Conservation (phyloP, 2,113 vertebrate species). For the Nothocercus nigrocapillus region DNA sequence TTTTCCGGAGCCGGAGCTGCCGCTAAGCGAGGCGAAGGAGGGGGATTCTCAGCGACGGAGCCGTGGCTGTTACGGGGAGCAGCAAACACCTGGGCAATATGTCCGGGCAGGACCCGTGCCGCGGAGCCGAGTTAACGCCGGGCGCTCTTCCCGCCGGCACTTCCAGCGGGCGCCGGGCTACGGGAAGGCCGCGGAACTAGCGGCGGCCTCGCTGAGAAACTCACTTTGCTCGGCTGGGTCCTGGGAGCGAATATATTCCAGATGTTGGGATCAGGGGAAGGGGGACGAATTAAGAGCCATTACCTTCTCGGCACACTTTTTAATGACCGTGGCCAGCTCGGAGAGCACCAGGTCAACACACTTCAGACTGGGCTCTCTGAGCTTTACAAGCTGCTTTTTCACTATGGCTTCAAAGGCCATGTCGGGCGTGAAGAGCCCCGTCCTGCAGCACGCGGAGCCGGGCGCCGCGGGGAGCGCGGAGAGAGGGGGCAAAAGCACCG, state of each 20-base stretch:
- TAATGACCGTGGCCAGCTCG: conserved; percentile 79
- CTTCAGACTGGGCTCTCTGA: conserved; percentile 80
- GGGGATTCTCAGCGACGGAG: background rate
- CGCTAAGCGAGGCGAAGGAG: background rate
- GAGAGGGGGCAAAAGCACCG: background rate
- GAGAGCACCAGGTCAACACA: conserved; percentile 80
- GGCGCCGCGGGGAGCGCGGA: conserved; percentile 37
- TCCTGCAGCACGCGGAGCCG: conserved; percentile 67
- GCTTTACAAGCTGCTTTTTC: conserved; percentile 80
- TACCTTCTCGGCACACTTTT: conserved; percentile 80
- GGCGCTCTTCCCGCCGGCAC: no score
- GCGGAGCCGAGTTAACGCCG: background rate
- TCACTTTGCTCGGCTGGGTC: background rate
- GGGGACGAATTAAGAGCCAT: conserved; percentile 23
- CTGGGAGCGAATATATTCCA: conserved; percentile 24
- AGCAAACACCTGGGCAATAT: background rate
- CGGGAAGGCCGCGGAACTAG: fast-evolving
- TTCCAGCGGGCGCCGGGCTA: background rate
- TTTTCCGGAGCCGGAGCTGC: background rate
- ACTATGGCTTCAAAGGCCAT: conserved; percentile 82
- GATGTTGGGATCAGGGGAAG: background rate
- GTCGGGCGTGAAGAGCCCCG: conserved; percentile 80
- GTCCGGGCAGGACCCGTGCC: background rate
- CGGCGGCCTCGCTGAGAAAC: fast-evolving
- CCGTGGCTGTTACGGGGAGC: background rate